These are phyloP conservation scores for Vidua macroura DNA, from an alignment of 2,113 vertebrate genomes.

Conservation along the genomic window DNA sequence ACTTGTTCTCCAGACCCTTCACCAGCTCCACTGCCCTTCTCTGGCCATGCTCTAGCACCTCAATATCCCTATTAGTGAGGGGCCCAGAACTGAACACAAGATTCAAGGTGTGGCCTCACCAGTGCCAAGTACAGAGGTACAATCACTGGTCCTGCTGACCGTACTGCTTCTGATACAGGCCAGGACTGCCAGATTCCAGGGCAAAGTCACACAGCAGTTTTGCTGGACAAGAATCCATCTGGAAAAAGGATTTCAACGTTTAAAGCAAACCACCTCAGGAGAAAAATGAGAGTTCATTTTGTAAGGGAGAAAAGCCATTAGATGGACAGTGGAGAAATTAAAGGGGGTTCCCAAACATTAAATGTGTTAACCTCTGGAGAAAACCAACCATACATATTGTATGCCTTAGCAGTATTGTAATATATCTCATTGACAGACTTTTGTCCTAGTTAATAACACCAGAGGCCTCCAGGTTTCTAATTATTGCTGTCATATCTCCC, in stretches of 20 bases:
- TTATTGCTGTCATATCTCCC: background rate
- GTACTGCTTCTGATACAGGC: background rate
- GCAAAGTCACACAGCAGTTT: background rate
- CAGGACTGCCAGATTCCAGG: background rate
- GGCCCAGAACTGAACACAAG: background rate
- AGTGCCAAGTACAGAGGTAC: rapidly evolving
- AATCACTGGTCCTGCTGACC: background rate
- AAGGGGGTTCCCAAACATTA: background rate
- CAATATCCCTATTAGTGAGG: too few species aligned
- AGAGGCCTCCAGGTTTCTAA: background rate
- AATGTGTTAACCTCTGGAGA: background rate
- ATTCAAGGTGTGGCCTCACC: background rate
- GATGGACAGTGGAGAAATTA: background rate
- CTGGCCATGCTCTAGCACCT: background rate
- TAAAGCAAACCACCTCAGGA: background rate
- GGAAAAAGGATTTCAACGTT: background rate
- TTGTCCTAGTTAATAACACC: background rate
- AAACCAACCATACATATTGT: background rate
- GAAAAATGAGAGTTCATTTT: background rate
- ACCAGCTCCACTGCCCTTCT: background rate
- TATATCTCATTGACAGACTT: background rate
- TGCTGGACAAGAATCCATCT: background rate
- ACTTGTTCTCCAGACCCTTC: background rate
- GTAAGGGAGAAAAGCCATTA: background rate
- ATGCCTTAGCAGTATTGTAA: background rate